Evolutionary conservation across 2,888 invertebrate species (phyloP).

Genomic region (Lasioglossum marginatum): DNA sequence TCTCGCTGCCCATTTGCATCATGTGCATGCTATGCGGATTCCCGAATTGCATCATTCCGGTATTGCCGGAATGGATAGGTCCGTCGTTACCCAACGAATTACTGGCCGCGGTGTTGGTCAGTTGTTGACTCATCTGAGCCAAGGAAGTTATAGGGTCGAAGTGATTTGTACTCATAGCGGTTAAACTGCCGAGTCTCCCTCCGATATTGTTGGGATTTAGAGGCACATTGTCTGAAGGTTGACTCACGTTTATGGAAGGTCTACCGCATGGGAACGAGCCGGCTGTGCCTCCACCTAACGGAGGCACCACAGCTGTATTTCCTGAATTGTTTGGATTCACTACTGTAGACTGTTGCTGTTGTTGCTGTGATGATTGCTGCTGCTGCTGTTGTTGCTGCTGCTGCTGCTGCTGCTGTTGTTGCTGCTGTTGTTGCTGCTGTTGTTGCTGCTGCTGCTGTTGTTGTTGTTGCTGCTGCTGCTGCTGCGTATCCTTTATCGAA

Average conservation of each 20-base stretch:
- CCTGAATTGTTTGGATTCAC: conserved; percentile 77
- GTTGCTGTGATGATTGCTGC: conserved; percentile 75
- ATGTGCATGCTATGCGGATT: conserved; percentile 84
- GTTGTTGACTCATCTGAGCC: conserved; percentile 97
- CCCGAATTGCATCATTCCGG: conserved; percentile 87
- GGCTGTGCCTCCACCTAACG: conserved; percentile 76
- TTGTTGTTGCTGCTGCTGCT: conserved; percentile 78
- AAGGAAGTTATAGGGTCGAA: conserved; percentile 97
- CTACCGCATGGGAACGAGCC: conserved; percentile 79
- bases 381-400: conserved; percentile 73
- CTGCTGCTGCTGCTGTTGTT: conserved; percentile 82
- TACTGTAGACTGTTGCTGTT: conserved; percentile 79
- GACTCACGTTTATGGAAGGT: conserved; percentile 79
- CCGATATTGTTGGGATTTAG: conserved; percentile 88
- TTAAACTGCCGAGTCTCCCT: conserved; percentile 80
- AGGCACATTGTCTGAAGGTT: conserved; percentile 87
- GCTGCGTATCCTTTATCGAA: conserved; percentile 78
- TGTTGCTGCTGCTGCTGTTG: conserved; percentile 79
- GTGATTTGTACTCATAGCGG: conserved; percentile 86
- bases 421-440: conserved; percentile 77
- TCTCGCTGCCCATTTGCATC: conserved; percentile 83
- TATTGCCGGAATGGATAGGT: conserved; percentile 81
- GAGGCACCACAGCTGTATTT: conserved; percentile 62
- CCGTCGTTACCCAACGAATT: conserved; percentile 86
- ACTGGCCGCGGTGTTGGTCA: conserved; percentile 91